Conservation (phyloP, 2,113 vertebrate species). For the Balaenoptera acutorostrata region DNA sequence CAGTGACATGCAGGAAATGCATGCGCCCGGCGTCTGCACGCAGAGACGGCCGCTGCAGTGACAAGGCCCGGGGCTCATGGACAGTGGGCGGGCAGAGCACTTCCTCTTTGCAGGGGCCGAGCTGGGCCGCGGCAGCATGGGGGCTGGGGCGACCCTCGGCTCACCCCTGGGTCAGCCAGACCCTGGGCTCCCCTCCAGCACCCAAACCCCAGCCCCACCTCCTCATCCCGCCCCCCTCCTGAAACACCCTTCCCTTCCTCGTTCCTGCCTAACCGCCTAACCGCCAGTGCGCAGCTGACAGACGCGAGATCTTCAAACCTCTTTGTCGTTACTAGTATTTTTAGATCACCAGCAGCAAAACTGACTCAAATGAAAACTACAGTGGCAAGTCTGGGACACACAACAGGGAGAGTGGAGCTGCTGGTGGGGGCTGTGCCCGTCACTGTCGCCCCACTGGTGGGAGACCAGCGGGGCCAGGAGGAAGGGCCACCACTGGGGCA, state of each 20-base stretch:
- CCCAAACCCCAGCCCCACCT: not conserved
- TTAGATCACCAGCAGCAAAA: not conserved
- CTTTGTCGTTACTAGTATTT: accelerated
- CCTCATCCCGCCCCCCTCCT: not conserved
- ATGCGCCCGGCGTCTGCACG: not conserved
- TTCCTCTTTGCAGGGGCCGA: not conserved
- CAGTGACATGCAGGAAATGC: not conserved
- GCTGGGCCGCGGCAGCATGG: not conserved
- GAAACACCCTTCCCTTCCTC: not conserved
- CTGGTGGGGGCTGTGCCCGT: not conserved
- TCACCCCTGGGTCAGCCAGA: not conserved
- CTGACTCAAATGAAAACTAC: not conserved
- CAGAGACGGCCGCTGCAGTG: not conserved
- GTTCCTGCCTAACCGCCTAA: not conserved
- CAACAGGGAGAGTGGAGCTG: accelerated
- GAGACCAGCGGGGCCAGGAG: not conserved
- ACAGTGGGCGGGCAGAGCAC: not conserved
- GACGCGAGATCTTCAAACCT: too few relatives aligned
- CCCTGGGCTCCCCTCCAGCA: not conserved
- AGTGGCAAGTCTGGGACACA: accelerated
- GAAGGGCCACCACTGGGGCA: not conserved
- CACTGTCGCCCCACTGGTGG: accelerated
- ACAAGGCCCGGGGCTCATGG: accelerated
- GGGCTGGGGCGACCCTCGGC: not conserved
- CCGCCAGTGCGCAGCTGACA: accelerated